Conservation (phyloP, 1,140 invertebrate genomes). For the Euwallacea fornicatus region DNA sequence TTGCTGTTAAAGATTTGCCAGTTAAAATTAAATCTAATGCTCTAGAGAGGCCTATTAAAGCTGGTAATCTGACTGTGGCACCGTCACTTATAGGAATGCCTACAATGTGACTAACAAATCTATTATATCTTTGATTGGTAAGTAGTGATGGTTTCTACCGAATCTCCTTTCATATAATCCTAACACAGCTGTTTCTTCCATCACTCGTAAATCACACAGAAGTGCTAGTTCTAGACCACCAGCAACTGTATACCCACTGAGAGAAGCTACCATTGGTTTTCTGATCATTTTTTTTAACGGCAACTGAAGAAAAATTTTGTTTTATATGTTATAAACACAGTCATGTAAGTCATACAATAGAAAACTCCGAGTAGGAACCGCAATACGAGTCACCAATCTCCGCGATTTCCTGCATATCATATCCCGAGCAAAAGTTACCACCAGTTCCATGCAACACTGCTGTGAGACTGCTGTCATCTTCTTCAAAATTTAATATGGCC, state of each 20-base stretch:
- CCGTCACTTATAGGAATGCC: slow-evolving; percentile 83
- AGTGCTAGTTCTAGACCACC: slow-evolving; percentile 88
- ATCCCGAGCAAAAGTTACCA: slow-evolving; percentile 89
- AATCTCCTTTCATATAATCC: slow-evolving; percentile 84
- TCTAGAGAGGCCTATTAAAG: slow-evolving; percentile 78
- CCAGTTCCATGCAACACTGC: slow-evolving; percentile 85
- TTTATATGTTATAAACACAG: neutral
- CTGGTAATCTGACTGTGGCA: slow-evolving; percentile 76
- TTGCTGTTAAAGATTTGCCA: slow-evolving; percentile 71
- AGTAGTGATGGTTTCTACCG: slow-evolving; percentile 56
- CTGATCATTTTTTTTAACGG: slow-evolving; percentile 24
- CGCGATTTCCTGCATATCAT: slow-evolving; percentile 74
- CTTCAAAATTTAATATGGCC: slow-evolving; percentile 79
- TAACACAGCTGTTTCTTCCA: slow-evolving; percentile 80
- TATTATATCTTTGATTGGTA: slow-evolving; percentile 1
- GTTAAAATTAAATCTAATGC: slow-evolving; percentile 88
- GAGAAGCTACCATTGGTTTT: slow-evolving; percentile 84
- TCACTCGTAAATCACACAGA: slow-evolving; percentile 85
- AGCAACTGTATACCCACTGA: slow-evolving; percentile 86
- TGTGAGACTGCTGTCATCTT: slow-evolving; percentile 66
- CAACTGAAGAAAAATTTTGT: slow-evolving; percentile 23
- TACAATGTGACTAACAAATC: slow-evolving; percentile 45
- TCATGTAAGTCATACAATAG: slow-evolving; percentile 4
- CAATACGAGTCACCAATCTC: slow-evolving; percentile 49
- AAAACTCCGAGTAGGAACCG: neutral